Conservation (phyloP, 2,888 invertebrate genomes). For the Nemurella pictetii region DNA sequence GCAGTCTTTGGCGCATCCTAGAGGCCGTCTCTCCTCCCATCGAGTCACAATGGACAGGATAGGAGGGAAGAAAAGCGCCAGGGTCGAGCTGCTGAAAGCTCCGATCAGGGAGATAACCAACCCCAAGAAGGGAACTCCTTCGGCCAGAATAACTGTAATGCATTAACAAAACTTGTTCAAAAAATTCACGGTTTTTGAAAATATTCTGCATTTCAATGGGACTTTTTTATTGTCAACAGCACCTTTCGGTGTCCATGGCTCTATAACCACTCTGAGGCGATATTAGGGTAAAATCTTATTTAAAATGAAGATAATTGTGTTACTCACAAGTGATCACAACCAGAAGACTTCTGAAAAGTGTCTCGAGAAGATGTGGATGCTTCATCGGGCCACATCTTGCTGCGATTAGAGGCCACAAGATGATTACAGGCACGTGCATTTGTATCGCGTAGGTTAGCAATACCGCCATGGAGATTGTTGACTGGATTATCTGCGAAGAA, state of each 20-base stretch:
- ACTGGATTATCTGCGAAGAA: conserved; percentile 59
- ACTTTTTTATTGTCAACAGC: too few species aligned
- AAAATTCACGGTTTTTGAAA: too few species aligned
- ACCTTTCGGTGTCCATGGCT: too few species aligned
- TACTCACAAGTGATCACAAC: conserved; percentile 84
- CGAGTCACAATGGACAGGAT: conserved; percentile 77
- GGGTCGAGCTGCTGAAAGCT: conserved; percentile 82
- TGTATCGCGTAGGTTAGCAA: conserved; percentile 90
- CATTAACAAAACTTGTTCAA: background rate
- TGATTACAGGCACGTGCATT: conserved; percentile 90
- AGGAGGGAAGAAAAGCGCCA: conserved; percentile 88
- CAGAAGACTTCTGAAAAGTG: conserved; percentile 68
- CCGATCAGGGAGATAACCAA: conserved; percentile 91
- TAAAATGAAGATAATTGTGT: too few species aligned
- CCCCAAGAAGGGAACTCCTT: conserved; percentile 81
- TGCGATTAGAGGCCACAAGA: conserved; percentile 77
- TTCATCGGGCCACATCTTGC: conserved; percentile 59
- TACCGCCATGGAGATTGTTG: conserved; percentile 83
- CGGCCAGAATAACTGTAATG: conserved; percentile 79
- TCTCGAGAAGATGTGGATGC: conserved; percentile 65
- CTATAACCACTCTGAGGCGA: too few species aligned
- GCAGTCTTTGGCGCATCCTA: conserved; percentile 59
- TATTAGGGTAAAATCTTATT: too few species aligned
- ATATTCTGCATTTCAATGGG: background rate
- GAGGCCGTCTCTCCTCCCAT: conserved; percentile 59